Conservation (phyloP, 2,797 vertebrate species). For the Alcedo quadribrachys region DNA sequence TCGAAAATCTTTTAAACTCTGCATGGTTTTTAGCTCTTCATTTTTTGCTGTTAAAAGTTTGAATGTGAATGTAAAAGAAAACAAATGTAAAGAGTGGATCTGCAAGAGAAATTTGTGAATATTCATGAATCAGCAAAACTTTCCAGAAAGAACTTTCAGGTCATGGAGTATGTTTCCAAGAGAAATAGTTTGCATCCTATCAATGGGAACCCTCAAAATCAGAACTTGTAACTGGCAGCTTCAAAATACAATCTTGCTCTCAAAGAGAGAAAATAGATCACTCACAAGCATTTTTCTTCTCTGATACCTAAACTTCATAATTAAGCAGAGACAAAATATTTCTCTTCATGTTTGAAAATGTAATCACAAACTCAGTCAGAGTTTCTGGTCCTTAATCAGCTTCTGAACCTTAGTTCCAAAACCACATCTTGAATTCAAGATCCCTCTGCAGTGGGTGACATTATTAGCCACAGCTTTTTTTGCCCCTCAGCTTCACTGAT, state of each 20-base stretch:
- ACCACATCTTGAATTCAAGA: background rate
- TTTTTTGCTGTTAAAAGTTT: background rate
- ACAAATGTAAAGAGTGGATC: background rate
- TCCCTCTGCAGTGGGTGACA: background rate
- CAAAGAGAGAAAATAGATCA: background rate
- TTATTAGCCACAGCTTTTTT: background rate
- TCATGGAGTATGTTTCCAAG: background rate
- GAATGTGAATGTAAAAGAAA: background rate
- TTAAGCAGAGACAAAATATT: background rate
- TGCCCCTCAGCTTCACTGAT: background rate
- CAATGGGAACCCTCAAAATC: background rate
- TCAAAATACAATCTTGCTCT: background rate
- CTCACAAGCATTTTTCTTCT: constrained; percentile 4
- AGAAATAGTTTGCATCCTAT: background rate
- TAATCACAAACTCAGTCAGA: constrained; percentile 42
- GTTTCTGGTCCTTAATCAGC: constrained; percentile 27
- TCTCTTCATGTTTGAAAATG: background rate
- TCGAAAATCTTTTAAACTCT: background rate
- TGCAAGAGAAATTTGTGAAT: background rate
- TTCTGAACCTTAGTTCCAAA: constrained; percentile 10
- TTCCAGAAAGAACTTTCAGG: background rate
- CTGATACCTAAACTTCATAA: constrained; percentile 6
- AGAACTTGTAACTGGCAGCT: background rate
- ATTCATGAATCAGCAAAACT: background rate
- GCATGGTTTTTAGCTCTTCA: background rate